Evolutionary conservation across 2,113 vertebrate genomes (phyloP).

Genomic region (Brienomyrus brachyistius): DNA sequence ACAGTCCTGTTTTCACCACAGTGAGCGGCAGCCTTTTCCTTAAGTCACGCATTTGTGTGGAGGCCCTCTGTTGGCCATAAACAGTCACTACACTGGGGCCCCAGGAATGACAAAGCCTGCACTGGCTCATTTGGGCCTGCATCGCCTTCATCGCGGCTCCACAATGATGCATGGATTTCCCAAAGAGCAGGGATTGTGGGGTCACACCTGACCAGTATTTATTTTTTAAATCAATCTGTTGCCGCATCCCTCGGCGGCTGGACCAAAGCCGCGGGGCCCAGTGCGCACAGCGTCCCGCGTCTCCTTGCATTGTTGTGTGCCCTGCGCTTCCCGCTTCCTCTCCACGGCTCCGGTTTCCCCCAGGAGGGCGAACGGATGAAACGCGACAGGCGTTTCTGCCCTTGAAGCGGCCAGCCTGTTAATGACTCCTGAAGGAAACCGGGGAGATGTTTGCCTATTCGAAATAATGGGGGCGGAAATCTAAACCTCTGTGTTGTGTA

Average conservation of each 20-base stretch:
- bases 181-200: neutral
- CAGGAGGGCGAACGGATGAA: constrained; percentile 5
- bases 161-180: neutral
- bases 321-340: constrained; percentile 5
- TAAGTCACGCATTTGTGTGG: neutral
- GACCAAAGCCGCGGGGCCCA: neutral
- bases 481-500: neutral
- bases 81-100: neutral
- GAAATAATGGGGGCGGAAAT: constrained; percentile 20
- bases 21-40: neutral
- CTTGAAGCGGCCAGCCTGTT: neutral
- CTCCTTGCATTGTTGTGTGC: neutral
- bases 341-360: neutral
- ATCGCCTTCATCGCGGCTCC: too few species aligned
- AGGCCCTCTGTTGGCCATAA: neutral
- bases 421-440: constrained; percentile 7
- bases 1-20: neutral
- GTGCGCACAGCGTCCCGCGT: neutral
- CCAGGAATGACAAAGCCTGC: neutral
- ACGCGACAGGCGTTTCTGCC: neutral
- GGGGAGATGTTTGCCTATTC: constrained; percentile 8
- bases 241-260: neutral
- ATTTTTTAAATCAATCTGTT: neutral
- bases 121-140: neutral
- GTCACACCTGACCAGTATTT: neutral